These are phyloP conservation scores for Nyleta sp. DNA, from an alignment of 2,888 invertebrate species.

Conservation along the genomic window DNA sequence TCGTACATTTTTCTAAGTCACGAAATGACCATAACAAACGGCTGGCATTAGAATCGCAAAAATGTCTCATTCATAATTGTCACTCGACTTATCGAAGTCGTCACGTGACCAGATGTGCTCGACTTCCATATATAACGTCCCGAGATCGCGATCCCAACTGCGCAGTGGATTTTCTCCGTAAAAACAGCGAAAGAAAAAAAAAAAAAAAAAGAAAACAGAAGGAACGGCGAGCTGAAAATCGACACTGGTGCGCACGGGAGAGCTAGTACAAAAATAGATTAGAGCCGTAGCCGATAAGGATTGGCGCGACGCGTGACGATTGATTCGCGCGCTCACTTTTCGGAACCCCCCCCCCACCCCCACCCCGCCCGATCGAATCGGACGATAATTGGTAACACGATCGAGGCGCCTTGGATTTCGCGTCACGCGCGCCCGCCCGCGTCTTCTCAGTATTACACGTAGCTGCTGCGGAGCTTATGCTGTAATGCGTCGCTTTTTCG, in stretches of 20 bases:
- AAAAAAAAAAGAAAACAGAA: too few relatives aligned
- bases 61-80: background rate
- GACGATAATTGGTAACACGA: slow-evolving; percentile 28
- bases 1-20: too few relatives aligned
- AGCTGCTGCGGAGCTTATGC: slow-evolving; percentile 55
- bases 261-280: slow-evolving; percentile 54
- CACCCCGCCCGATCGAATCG: too few relatives aligned
- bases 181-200: too few relatives aligned
- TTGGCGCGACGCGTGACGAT: slow-evolving; percentile 26
- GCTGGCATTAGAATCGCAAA: background rate
- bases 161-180: slow-evolving; percentile 8
- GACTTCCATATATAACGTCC: slow-evolving; percentile 29
- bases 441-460: slow-evolving; percentile 62
- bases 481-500: slow-evolving; percentile 58
- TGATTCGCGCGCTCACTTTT: slow-evolving; percentile 2
- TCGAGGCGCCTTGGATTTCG: slow-evolving; percentile 16
- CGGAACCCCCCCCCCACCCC: background rate
- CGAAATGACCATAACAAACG: too few relatives aligned
- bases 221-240: too few relatives aligned
- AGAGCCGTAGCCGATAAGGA: slow-evolving; percentile 31
- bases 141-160: slow-evolving; percentile 15
- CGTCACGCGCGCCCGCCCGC: slow-evolving; percentile 20
- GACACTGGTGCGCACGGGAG: slow-evolving; percentile 11
- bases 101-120: background rate
- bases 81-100: slow-evolving; percentile 3